Evolutionary conservation across 2,113 vertebrate species (phyloP), one percentile per base, ranked within the genome.

Genomic region (Peucedramus taeniatus): DNA sequence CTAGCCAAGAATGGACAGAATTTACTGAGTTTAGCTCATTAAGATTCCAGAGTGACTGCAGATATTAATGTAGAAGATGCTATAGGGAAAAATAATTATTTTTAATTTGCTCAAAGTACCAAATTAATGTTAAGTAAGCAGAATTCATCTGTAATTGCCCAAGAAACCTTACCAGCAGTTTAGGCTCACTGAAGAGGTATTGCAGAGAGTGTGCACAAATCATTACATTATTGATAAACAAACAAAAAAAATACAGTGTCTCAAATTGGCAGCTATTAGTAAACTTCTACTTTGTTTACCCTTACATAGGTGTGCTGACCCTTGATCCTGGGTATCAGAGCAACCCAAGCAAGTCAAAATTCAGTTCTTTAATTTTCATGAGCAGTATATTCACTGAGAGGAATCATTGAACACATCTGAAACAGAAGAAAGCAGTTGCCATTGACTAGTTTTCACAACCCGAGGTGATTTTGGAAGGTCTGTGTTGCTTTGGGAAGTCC

Each of bases 31-130:
- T 96, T 44, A 91, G 40, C 89, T 97, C 91, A 90, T 95, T 66
- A 70, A 90, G 89, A 82, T 94, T 96, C 91, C 83, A 81, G 69
- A 89, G 53, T 68, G 72, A 60, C 68, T 81, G 86, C 60, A 90
- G 70, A 78, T 92, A 88, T 39, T 89, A 59, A 82, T 60, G 80
- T 65, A 85, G 65, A 90, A 78, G 86, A 94, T 90, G 65, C 85
- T 95, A 40, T 19, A 35, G 93, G 82, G 85, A 37, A 80, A 96
- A 96, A 90, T 56, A 93, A 78, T 87, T 91, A 83, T 94, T 96
- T 94, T 90, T 89, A 81, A 89, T 96, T 70, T 94, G 69, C 84
- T 96, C 57, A n/a, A 90, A 94, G 37, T 86, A 75, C 56, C 57
- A 87, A 90, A 68, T 83, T 87, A 68, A 92, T 82, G 70, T 71